A percentile compares a stretch with the other conserved stretches of the same genome.
These are phyloP conservation scores for Drosophila rubida DNA, from an alignment of 2,888 invertebrate genomes.

Conservation along the genomic window DNA sequence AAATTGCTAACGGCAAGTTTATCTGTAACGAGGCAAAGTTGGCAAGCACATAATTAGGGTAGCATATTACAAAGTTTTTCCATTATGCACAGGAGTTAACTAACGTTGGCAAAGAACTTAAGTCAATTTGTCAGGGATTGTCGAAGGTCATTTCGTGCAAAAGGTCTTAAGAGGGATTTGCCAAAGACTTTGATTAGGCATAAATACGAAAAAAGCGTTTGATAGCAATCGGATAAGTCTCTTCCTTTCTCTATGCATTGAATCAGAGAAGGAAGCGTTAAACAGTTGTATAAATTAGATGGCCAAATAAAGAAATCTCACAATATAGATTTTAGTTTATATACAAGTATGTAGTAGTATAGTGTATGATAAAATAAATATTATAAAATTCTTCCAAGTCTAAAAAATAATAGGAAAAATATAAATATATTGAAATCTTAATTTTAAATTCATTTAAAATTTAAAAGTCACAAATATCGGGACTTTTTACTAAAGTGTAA, in stretches of 20 bases:
- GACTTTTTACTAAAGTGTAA: too few species aligned
- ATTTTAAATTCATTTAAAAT: too few species aligned
- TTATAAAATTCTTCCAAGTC: too few species aligned
- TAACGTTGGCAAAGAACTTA: slow-evolving; percentile 26
- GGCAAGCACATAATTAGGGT: slow-evolving; percentile 50
- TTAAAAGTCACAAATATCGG: too few species aligned
- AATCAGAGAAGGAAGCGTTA: neutral
- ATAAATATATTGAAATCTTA: too few species aligned
- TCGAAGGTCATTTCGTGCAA: slow-evolving; percentile 12
- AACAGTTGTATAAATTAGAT: neutral
- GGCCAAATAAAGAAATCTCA: too few species aligned
- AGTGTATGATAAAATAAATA: too few species aligned
- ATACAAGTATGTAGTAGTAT: too few species aligned
- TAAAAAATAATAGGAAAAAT: too few species aligned
- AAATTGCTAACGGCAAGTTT: slow-evolving; percentile 51
- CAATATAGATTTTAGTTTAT: too few species aligned
- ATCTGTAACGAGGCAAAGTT: slow-evolving; percentile 65
- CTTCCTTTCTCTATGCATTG: neutral
- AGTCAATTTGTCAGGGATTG: slow-evolving; percentile 51
- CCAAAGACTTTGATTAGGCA: neutral
- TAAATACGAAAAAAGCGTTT: neutral
- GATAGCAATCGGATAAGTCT: neutral
- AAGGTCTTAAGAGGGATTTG: neutral
- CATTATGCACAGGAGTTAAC: slow-evolving; percentile 51
- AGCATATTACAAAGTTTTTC: slow-evolving; percentile 57